Evolutionary conservation across 2,888 invertebrate genomes (phyloP).

Genomic region (Trichogramma dendrolimi): DNA sequence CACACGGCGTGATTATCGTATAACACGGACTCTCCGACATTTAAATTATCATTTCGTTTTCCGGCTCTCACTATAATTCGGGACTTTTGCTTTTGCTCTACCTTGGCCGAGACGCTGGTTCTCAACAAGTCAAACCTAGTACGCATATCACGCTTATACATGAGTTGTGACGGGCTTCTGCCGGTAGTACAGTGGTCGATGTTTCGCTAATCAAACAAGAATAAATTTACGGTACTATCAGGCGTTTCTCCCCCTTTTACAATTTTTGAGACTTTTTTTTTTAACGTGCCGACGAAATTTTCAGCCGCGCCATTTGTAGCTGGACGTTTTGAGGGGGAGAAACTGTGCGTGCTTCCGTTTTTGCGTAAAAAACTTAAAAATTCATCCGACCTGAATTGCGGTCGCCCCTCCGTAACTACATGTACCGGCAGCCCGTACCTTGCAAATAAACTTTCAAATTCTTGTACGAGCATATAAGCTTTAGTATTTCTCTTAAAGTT

Average conservation of each 20-base stretch:
- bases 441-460: constrained; percentile 5
- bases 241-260: constrained; percentile 3
- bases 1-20: not conserved
- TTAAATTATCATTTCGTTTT: not conserved
- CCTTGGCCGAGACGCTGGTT: not conserved
- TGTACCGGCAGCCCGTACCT: not conserved
- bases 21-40: not conserved
- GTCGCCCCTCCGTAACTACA: not conserved
- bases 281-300: no score
- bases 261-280: not conserved
- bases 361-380: not conserved
- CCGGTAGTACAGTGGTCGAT: constrained; percentile 7
- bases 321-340: not conserved
- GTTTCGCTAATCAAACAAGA: constrained; percentile 3
- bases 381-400: not conserved
- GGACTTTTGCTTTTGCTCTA: not conserved
- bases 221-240: constrained; percentile 1
- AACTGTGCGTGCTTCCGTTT: not conserved
- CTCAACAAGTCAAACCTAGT: constrained; percentile 1
- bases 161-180: not conserved
- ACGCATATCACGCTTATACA: constrained; percentile 5
- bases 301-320: no score
- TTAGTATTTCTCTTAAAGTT: constrained; percentile 17
- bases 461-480: constrained; percentile 1
- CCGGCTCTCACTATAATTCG: constrained; percentile 4